These are phyloP conservation scores for Scaptodrosophila lebanonensis DNA, from an alignment of 1,140 invertebrate species.

Conservation along the genomic window DNA sequence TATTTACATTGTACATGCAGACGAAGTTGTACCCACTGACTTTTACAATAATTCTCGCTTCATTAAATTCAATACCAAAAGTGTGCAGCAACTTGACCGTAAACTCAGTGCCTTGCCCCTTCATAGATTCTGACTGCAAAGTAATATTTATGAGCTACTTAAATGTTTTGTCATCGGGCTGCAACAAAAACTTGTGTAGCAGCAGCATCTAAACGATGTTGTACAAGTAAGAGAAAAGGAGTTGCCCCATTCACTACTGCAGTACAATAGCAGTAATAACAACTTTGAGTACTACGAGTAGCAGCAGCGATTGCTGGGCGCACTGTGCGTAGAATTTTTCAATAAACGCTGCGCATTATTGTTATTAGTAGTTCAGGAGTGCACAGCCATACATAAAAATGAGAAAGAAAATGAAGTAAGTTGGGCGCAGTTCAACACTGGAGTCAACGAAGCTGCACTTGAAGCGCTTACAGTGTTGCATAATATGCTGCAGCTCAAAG, in stretches of 20 bases:
- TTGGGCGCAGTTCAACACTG: constrained; percentile 14
- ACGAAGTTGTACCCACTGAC: no score
- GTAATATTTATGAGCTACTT: constrained; percentile 60
- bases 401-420: constrained; percentile 22
- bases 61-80: constrained; percentile 51
- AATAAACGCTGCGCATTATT: constrained; percentile 65
- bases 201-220: constrained; percentile 9
- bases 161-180: constrained; percentile 31
- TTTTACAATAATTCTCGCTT: constrained; percentile 40
- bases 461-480: constrained; percentile 48
- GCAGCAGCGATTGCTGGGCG: constrained; percentile 14
- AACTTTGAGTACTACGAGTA: no score
- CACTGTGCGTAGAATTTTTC: constrained; percentile 31
- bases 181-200: no score
- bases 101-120: constrained; percentile 2
- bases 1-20: no score
- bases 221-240: no score
- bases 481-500: constrained; percentile 14
- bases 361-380: constrained; percentile 67
- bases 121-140: constrained; percentile 25
- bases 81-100: constrained; percentile 30
- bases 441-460: no score
- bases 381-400: constrained; percentile 56
- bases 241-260: no score
- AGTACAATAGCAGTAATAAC: no score